Evolutionary conservation across 2,797 vertebrate species (phyloP).

Genomic region (Platyrinchus mystaceus): DNA sequence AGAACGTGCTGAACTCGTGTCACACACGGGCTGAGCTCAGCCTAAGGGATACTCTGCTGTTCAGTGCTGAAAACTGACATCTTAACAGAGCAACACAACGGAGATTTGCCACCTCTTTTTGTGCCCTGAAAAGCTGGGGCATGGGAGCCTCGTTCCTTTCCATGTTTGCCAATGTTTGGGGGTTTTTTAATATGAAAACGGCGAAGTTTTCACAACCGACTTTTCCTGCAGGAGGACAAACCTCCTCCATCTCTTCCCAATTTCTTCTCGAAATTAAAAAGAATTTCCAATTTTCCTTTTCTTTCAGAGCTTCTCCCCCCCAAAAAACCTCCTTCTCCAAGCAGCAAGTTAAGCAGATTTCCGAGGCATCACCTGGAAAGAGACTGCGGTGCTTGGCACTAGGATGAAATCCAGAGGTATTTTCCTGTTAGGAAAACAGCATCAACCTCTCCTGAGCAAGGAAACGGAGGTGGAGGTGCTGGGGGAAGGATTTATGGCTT

Average conservation of each 20-base stretch:
- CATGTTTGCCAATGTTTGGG: not conserved
- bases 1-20: rapidly evolving
- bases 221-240: not conserved
- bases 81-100: rapidly evolving
- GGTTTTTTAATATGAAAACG: rapidly evolving
- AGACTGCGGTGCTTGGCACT: not conserved
- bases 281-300: not conserved
- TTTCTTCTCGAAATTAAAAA: not conserved
- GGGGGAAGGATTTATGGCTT: not conserved
- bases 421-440: not conserved
- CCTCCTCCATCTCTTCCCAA: rapidly evolving
- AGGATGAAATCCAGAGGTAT: not conserved
- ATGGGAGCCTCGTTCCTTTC: not conserved
- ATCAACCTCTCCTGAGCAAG: rapidly evolving
- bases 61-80: rapidly evolving
- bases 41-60: not conserved
- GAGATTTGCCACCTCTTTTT: not conserved
- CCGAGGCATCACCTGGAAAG: not conserved
- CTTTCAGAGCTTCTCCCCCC: not conserved
- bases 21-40: rapidly evolving
- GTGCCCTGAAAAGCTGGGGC: not conserved
- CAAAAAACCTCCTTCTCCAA: not conserved
- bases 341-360: not conserved
- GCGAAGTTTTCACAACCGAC: not conserved
- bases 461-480: not conserved